phyloP scores from a whole-genome alignment of 1,140 invertebrate species.

The Hylaeus volcanicus region DNA sequence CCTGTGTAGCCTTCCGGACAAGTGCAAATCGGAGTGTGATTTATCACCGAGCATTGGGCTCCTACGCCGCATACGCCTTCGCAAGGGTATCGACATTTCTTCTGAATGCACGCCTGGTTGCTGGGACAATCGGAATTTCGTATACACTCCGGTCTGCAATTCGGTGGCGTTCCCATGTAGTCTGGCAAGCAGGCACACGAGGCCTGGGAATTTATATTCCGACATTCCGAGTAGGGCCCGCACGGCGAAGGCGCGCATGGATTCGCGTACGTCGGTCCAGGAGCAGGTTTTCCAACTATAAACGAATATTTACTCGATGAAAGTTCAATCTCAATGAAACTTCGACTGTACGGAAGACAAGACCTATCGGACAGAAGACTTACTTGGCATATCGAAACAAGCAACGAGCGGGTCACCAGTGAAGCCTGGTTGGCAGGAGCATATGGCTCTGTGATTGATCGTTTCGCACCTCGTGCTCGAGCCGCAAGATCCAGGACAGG shows the following conservation, averaged over 20 bases:
- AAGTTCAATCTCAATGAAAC: background rate
- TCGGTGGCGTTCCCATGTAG: constrained; percentile 83
- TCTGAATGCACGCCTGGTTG: constrained; percentile 84
- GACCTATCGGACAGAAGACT: constrained; percentile 47
- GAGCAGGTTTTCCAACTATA: background rate
- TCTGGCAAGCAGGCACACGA: constrained; percentile 84
- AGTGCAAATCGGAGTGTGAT: constrained; percentile 82
- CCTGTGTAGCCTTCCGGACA: constrained; percentile 81
- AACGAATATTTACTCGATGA: background rate
- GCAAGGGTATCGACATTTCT: constrained; percentile 82
- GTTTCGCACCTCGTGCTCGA: constrained; percentile 80
- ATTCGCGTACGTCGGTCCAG: constrained; percentile 59
- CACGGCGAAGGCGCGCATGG: constrained; percentile 82
- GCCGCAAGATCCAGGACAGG: constrained; percentile 81
- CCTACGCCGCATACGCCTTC: constrained; percentile 82
- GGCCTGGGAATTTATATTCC: constrained; percentile 71
- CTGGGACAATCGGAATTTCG: constrained; percentile 85
- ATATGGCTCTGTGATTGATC: constrained; percentile 83
- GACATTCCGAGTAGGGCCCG: constrained; percentile 79
- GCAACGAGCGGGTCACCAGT: constrained; percentile 83
- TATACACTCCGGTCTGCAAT: constrained; percentile 86
- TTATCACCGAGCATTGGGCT: constrained; percentile 82
- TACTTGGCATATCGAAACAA: constrained; percentile 80
- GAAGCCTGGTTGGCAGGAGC: constrained; percentile 79
- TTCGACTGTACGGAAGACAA: background rate